Percentiles rank a stretch among this genome's conserved stretches.
Evolutionary conservation across 2,113 vertebrate genomes (phyloP).

Genomic region (Pteropus alecto): DNA sequence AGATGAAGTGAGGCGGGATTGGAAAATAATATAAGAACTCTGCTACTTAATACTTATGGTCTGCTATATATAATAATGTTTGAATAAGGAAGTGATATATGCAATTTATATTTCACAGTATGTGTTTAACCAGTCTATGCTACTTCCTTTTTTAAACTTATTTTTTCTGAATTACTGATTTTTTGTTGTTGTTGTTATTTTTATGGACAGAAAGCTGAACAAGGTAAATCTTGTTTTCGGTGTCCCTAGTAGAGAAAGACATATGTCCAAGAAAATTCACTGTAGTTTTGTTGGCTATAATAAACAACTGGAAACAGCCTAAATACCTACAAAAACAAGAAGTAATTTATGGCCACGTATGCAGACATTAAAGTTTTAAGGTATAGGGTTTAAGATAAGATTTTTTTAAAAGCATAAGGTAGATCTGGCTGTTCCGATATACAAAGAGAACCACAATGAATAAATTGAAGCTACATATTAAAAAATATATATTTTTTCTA

Average conservation of each 20-base stretch:
- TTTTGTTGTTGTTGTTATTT: background rate
- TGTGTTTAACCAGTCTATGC: background rate
- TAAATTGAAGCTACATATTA: background rate
- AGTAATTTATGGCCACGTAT: background rate
- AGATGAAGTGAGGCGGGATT: background rate
- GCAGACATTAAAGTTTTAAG: background rate
- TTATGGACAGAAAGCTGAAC: background rate
- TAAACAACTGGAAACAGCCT: background rate
- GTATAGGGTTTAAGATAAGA: background rate
- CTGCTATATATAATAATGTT: background rate
- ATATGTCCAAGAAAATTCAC: background rate
- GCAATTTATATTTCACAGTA: background rate
- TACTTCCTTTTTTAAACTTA: background rate
- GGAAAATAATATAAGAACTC: background rate
- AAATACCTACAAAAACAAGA: background rate
- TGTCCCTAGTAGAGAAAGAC: background rate
- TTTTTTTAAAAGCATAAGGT: background rate
- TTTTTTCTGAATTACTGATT: background rate
- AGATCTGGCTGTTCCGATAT: background rate
- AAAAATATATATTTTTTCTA: background rate
- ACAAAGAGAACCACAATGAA: background rate
- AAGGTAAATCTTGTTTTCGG: background rate
- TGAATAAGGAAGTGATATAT: background rate
- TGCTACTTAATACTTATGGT: background rate
- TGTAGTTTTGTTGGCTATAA: background rate